Percentiles rank a stretch among this genome's conserved stretches.
Conservation (phyloP, 1,140 invertebrate species). For the Heliconius hermathena region DNA sequence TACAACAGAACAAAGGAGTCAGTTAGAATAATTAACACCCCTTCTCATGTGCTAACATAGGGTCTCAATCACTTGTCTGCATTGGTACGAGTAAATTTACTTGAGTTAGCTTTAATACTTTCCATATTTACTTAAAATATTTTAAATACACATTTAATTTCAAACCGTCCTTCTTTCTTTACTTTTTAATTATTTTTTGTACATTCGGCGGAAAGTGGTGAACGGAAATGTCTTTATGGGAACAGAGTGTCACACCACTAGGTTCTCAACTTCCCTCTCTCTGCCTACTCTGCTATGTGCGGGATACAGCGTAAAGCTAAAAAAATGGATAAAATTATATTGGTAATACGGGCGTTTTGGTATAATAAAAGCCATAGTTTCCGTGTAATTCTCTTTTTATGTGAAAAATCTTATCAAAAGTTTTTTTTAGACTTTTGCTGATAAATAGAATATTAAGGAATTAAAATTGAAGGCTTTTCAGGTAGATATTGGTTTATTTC, state of each 20-base stretch:
- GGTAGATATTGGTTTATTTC: no score
- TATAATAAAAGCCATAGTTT: background rate
- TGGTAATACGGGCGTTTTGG: no score
- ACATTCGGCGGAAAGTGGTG: no score
- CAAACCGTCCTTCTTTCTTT: no score
- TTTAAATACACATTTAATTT: background rate
- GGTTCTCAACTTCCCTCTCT: no score
- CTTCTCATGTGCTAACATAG: background rate
- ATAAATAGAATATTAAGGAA: background rate
- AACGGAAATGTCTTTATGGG: no score
- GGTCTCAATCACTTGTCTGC: background rate
- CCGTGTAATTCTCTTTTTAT: background rate
- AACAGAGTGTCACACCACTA: no score
- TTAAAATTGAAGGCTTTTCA: no score
- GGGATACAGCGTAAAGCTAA: no score
- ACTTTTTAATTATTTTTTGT: no score
- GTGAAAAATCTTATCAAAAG: background rate
- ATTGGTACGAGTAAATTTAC: background rate
- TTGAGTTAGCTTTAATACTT: background rate
- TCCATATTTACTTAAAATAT: background rate
- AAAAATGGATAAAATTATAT: no score
- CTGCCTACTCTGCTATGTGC: no score
- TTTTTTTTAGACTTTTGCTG: background rate
- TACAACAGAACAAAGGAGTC: background rate
- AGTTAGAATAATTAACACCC: background rate